These are phyloP conservation scores for Oscheius sp. DNA, from an alignment of 2,888 invertebrate species.

Conservation along the genomic window DNA sequence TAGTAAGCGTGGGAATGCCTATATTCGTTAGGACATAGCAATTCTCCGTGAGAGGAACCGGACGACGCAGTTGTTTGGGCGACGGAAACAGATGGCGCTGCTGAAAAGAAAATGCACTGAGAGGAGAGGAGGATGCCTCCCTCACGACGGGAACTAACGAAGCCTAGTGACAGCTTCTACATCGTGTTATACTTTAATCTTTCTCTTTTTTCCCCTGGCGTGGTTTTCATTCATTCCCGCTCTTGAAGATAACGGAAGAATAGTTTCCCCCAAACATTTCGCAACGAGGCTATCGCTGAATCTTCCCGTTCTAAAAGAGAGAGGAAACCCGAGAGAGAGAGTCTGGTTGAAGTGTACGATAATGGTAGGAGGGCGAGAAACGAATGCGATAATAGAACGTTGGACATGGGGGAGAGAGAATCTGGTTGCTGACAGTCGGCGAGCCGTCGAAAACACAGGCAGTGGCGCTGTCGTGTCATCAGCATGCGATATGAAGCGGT, in stretches of 20 bases:
- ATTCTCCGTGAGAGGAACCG: slow-evolving; percentile 36
- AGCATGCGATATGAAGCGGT: slow-evolving; percentile 30
- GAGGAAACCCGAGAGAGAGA: background rate
- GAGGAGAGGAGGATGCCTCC: slow-evolving; percentile 12
- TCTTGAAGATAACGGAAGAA: slow-evolving; percentile 20
- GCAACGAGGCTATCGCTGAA: background rate
- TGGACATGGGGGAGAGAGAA: slow-evolving; percentile 21
- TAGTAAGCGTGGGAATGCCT: slow-evolving; percentile 35
- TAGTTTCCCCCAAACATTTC: background rate
- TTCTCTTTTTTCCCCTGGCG: background rate
- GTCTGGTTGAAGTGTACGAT: slow-evolving; percentile 9
- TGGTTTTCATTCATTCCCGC: background rate
- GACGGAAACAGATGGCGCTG: slow-evolving; percentile 34
- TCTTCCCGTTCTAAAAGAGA: background rate
- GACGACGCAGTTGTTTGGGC: slow-evolving; percentile 35
- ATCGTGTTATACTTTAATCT: background rate
- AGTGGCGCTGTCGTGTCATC: slow-evolving; percentile 32
- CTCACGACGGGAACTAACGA: slow-evolving; percentile 20
- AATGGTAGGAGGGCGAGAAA: slow-evolving; percentile 15
- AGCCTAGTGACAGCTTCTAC: background rate
- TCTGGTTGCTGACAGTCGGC: slow-evolving; percentile 32
- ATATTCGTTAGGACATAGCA: slow-evolving; percentile 30
- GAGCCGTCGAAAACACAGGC: slow-evolving; percentile 33
- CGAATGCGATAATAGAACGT: slow-evolving; percentile 17
- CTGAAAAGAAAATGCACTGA: slow-evolving; percentile 25